Percentiles rank a stretch among this genome's conserved stretches.
phyloP scores from a whole-genome alignment of 2,797 vertebrate genomes.

The Tangara arthus region DNA sequence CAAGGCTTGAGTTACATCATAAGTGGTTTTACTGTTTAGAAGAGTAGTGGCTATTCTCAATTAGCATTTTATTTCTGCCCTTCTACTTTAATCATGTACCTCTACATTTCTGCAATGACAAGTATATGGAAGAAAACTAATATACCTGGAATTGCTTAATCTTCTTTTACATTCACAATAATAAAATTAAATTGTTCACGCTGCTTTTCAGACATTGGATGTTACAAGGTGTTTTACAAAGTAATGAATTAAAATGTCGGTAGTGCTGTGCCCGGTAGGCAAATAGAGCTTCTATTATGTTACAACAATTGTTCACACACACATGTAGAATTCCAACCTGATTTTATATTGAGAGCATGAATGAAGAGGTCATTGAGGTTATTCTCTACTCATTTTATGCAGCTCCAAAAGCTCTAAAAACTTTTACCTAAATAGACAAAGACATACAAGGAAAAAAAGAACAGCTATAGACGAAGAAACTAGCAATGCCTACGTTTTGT shows the following conservation, averaged over 20 bases:
- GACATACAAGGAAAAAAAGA: background rate
- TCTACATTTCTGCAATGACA: background rate
- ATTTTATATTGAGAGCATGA: background rate
- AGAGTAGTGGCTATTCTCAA: background rate
- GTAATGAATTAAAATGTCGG: constrained; percentile 1
- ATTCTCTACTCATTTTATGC: background rate
- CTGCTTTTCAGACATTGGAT: background rate
- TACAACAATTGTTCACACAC: background rate
- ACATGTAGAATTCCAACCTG: background rate
- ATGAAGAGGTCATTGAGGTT: background rate
- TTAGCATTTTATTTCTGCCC: background rate
- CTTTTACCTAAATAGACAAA: background rate
- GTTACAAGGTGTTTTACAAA: constrained; percentile 1
- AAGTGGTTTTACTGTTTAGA: background rate
- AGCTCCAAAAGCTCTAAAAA: background rate
- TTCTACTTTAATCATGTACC: background rate
- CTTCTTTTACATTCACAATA: background rate
- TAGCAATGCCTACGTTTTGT: background rate
- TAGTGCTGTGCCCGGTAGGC: background rate
- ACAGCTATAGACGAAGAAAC: background rate
- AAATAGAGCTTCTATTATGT: constrained; percentile 13
- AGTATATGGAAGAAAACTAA: background rate
- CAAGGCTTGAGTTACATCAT: background rate
- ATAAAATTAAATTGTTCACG: constrained; percentile 24
- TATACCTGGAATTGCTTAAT: background rate